Base-by-base conservation (phyloP, 2,113 vertebrate genomes). In the Tupaia chinensis region DNA sequence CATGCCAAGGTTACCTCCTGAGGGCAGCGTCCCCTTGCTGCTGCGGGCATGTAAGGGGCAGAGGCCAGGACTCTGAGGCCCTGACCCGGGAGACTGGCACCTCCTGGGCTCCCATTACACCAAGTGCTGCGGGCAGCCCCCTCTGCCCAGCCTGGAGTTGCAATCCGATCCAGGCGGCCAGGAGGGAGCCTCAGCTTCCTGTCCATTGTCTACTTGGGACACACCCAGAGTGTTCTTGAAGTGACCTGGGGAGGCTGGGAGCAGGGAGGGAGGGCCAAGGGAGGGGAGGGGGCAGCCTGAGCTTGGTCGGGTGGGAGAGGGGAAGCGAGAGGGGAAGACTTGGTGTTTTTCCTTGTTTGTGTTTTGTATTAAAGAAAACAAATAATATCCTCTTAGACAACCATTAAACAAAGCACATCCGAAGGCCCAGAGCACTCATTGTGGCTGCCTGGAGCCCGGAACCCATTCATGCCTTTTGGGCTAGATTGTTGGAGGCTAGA, bases 301-400 rank as follows among this genome's bases (percentile, higher is more conserved):
- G 60, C 83, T 54, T 79, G 81, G 63, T 91, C 88, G 94, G 94
- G 94, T 95, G 95, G 95, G 96, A 96, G 96, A 97, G 58, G 91
- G 97, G 96, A 97, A 97, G 69, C 27, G 84, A 96, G 96, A 97
- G 72, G 70, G 93, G 97, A 97, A 96, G 95, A 97, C 87, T 89
- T 61, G 72, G 91, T 96, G 97, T 73, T 97, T 96, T 93, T 97
- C 94, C 97, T 96, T 96, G 84, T 97, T 97, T 97, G 95, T 97
- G 86, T 97, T 97, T 97, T 94, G 91, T 97, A 96, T 97, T 89
- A 96, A 97, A 91, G 94, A 97, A 96, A 97, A 95, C 91, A 98
- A 97, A 97, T 95, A 95, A 97, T 97, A 70, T 96, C 97, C 97
- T 98, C 95, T 97, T 89, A 97, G 95, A 97, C 93, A 80, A 70